Percentiles rank a stretch among this genome's conserved stretches.
These are phyloP conservation scores for Tribolium madens DNA, from an alignment of 1,140 invertebrate genomes.

Conservation along the genomic window DNA sequence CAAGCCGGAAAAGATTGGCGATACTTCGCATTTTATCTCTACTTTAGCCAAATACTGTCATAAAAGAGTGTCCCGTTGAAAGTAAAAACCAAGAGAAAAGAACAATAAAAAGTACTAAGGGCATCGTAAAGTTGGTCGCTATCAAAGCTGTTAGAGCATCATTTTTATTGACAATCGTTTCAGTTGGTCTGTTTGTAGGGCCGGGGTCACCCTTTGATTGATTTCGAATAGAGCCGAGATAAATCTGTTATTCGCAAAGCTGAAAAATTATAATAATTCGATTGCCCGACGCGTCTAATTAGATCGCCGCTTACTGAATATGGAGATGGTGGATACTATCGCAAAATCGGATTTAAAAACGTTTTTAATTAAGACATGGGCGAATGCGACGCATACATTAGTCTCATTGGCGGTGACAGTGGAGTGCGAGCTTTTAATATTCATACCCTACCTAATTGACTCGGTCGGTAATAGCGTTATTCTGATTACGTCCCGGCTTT, in stretches of 20 bases:
- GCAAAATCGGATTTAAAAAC: conserved; percentile 39
- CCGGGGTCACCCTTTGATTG: conserved; percentile 42
- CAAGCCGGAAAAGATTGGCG: conserved; percentile 49
- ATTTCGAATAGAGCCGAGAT: conserved; percentile 42
- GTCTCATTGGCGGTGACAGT: conserved; percentile 41
- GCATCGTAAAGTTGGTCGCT: conserved; percentile 55
- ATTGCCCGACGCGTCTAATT: conserved; percentile 40
- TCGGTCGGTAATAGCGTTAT: conserved; percentile 52
- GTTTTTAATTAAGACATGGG: conserved; percentile 44
- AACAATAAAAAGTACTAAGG: conserved; percentile 60
- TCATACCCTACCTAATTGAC: conserved; percentile 57
- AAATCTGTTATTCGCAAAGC: conserved; percentile 16
- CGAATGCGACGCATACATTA: conserved; percentile 35
- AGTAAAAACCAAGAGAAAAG: conserved; percentile 57
- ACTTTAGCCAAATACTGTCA: conserved; percentile 57
- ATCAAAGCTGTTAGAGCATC: conserved; percentile 56
- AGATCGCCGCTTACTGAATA: conserved; percentile 22
- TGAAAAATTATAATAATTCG: conserved; percentile 39
- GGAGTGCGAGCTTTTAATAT: conserved; percentile 52
- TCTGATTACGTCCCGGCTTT: conserved; percentile 50
- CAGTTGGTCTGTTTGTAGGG: conserved; percentile 46
- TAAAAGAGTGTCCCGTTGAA: conserved; percentile 54
- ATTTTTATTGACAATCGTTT: conserved; percentile 58
- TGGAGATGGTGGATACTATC: conserved; percentile 2
- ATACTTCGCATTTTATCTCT: conserved; percentile 54